Percentiles rank a stretch among this genome's conserved stretches.
phyloP scores from a whole-genome alignment of 1,140 invertebrate species.

The Drosophila auraria region DNA sequence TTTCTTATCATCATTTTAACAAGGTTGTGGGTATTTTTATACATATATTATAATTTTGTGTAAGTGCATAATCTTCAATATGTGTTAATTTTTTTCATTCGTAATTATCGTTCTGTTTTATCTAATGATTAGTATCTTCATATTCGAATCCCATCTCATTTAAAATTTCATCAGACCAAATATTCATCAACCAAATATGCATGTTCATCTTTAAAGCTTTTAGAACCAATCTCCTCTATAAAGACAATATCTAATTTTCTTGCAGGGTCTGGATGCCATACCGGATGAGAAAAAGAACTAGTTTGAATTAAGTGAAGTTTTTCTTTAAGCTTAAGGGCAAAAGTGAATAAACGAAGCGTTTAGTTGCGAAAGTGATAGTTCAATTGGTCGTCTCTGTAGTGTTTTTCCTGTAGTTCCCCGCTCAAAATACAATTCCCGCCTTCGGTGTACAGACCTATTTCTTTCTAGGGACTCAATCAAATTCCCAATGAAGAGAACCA shows the following conservation, averaged over 20 bases:
- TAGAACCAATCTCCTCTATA: constrained; percentile 16
- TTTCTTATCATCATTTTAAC: too few species aligned
- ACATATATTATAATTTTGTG: too few species aligned
- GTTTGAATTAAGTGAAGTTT: constrained; percentile 58
- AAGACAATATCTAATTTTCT: constrained; percentile 50
- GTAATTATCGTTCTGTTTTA: too few species aligned
- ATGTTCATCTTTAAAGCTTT: constrained; percentile 6
- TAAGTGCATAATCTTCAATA: too few species aligned
- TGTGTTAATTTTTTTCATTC: too few species aligned
- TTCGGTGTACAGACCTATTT: constrained; percentile 14
- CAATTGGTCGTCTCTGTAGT: constrained; percentile 9
- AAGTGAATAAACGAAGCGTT: constrained; percentile 69
- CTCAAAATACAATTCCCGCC: background rate
- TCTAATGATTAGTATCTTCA: too few species aligned
- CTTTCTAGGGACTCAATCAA: constrained; percentile 65
- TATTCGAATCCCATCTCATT: background rate
- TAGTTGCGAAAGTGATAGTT: constrained; percentile 47
- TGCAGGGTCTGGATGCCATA: constrained; percentile 86
- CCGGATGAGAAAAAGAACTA: constrained; percentile 85
- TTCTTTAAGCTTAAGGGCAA: constrained; percentile 75
- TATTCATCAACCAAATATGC: background rate
- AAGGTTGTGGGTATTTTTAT: too few species aligned
- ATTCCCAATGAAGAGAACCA: constrained; percentile 44
- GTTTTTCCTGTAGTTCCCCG: constrained; percentile 29
- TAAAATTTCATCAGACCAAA: too few species aligned